phyloP scores from a whole-genome alignment of 1,140 invertebrate species.

The Acromyrmex charruanus region DNA sequence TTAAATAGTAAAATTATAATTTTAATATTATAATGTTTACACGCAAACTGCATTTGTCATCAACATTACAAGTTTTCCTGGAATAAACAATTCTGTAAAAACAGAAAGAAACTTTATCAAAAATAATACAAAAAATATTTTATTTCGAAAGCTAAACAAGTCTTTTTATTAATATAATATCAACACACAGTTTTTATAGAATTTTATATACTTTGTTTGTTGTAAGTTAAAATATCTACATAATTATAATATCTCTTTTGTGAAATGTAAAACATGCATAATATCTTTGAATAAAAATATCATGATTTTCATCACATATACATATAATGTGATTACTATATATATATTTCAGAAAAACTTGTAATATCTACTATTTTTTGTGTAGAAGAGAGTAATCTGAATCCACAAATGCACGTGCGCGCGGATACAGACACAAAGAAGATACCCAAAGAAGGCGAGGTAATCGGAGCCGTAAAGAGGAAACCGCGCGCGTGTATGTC shows the following conservation, averaged over 20 bases:
- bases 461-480: slow-evolving; percentile 45
- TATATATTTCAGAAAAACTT: not conserved
- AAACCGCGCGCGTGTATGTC: slow-evolving; percentile 30
- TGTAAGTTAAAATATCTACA: not conserved
- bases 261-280: not conserved
- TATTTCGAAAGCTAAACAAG: too few species aligned
- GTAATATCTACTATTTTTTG: not conserved
- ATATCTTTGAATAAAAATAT: slow-evolving; percentile 16
- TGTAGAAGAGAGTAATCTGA: slow-evolving; percentile 29
- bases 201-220: not conserved
- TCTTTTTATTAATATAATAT: too few species aligned
- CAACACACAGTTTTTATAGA: too few species aligned
- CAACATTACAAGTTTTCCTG: too few species aligned
- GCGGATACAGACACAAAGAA: slow-evolving; percentile 31
- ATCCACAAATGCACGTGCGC: slow-evolving; percentile 64
- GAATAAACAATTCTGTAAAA: too few species aligned
- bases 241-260: not conserved
- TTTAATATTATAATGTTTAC: too few species aligned
- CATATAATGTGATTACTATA: not conserved
- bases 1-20: too few species aligned
- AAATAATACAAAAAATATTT: too few species aligned
- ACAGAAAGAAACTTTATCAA: too few species aligned
- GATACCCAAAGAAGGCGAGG: slow-evolving; percentile 21
- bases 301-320: not conserved
- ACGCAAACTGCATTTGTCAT: too few species aligned